phyloP scores from a whole-genome alignment of 2,797 vertebrate species.

The Tapera naevia region DNA sequence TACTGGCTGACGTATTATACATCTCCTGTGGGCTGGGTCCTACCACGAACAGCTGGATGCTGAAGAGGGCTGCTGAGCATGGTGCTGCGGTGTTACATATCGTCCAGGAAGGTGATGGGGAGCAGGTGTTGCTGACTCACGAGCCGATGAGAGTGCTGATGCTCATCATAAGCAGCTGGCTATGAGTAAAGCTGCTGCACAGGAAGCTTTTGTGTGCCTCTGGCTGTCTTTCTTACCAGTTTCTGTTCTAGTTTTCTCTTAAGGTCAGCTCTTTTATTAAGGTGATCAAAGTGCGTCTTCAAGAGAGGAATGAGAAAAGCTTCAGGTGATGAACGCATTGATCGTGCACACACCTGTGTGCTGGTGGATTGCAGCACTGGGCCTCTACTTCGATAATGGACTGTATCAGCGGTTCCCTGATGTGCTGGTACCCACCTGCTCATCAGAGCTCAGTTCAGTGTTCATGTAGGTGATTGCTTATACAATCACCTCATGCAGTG shows the following conservation, averaged over 20 bases:
- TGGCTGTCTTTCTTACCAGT: background rate
- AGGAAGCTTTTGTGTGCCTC: background rate
- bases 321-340: background rate
- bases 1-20: background rate
- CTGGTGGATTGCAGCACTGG: background rate
- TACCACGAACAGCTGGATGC: background rate
- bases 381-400: background rate
- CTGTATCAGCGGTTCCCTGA: background rate
- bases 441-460: background rate
- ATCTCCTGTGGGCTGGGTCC: background rate
- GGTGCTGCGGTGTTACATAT: background rate
- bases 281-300: background rate
- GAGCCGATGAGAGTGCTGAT: background rate
- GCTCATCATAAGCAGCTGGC: slow-evolving; percentile 41
- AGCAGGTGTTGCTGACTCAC: slow-evolving; percentile 65
- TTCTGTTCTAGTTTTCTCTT: slow-evolving; percentile 5
- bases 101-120: slow-evolving; percentile 28
- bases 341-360: rapidly evolving
- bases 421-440: background rate
- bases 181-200: slow-evolving; percentile 14
- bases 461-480: background rate
- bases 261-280: slow-evolving; percentile 29
- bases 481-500: rapidly evolving
- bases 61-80: background rate
- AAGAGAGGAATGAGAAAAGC: background rate